Conservation (phyloP, 1,140 invertebrate species). For the Drosophila rhopaloa region DNA sequence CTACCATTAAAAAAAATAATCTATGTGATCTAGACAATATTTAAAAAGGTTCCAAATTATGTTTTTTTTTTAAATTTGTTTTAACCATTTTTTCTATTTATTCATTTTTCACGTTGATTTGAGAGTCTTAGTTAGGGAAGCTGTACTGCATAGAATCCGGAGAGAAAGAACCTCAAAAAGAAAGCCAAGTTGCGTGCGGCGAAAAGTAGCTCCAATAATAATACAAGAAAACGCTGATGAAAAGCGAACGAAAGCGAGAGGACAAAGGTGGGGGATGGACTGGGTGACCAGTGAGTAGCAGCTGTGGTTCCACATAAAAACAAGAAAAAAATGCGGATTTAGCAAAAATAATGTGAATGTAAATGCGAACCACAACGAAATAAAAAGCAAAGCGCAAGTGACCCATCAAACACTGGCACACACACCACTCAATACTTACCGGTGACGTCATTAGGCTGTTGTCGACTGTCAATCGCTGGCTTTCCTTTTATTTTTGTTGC, state of each 20-base stretch:
- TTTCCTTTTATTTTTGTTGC: slow-evolving; percentile 1
- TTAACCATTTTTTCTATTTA: neutral
- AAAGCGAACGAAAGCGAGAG: slow-evolving; percentile 58
- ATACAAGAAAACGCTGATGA: slow-evolving; percentile 55
- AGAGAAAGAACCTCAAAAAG: slow-evolving; percentile 24
- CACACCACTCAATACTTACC: slow-evolving; percentile 13
- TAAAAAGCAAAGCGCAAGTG: slow-evolving; percentile 50
- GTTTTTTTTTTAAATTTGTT: no score
- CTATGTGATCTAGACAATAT: no score
- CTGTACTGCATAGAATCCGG: slow-evolving; percentile 8
- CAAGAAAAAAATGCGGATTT: slow-evolving; percentile 73
- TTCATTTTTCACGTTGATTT: neutral
- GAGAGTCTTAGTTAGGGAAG: neutral
- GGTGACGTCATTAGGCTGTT: slow-evolving; percentile 69
- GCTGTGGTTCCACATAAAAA: slow-evolving; percentile 62
- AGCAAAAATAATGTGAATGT: slow-evolving; percentile 68
- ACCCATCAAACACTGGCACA: slow-evolving; percentile 52
- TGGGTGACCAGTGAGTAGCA: slow-evolving; percentile 32
- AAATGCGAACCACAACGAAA: slow-evolving; percentile 46
- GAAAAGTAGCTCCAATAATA: slow-evolving; percentile 66
- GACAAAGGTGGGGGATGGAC: slow-evolving; percentile 18
- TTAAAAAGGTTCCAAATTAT: neutral
- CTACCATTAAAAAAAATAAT: no score
- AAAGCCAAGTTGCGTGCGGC: slow-evolving; percentile 62
- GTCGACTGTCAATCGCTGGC: slow-evolving; percentile 54